Percentiles rank a stretch among this genome's conserved stretches.
Conservation (phyloP, 2,113 vertebrate genomes). For the Ictidomys tridecemlineatus region DNA sequence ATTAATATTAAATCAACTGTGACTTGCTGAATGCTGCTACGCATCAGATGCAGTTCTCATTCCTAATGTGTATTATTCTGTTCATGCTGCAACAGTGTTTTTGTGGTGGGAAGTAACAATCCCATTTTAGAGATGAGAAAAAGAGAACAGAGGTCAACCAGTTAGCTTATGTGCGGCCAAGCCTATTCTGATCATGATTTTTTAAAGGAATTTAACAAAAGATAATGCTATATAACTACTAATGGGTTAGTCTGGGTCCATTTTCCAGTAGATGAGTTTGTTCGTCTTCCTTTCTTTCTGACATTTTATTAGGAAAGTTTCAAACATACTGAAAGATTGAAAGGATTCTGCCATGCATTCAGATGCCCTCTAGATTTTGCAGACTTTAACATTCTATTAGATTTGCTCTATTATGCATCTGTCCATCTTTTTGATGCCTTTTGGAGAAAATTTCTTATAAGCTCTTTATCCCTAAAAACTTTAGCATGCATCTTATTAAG, state of each 20-base stretch:
- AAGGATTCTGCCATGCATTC: background rate
- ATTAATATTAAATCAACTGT: background rate
- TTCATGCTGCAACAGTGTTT: background rate
- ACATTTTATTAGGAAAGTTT: background rate
- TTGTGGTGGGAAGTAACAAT: background rate
- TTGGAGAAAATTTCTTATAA: background rate
- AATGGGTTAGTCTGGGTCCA: background rate
- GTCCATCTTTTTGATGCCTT: background rate
- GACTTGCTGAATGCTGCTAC: background rate
- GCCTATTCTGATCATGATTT: background rate
- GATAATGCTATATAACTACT: background rate
- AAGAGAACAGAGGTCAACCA: background rate
- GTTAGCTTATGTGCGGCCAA: background rate
- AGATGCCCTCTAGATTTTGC: background rate
- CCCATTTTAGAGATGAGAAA: background rate
- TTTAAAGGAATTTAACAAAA: background rate
- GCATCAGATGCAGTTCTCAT: background rate
- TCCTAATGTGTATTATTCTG: background rate
- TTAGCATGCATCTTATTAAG: background rate
- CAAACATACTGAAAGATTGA: background rate
- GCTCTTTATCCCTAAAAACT: background rate
- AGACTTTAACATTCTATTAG: background rate
- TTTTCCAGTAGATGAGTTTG: background rate
- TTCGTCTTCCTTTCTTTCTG: background rate
- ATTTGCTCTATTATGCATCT: background rate